phyloP scores from a whole-genome alignment of 2,113 vertebrate genomes.

The Lamprotornis superbus region DNA sequence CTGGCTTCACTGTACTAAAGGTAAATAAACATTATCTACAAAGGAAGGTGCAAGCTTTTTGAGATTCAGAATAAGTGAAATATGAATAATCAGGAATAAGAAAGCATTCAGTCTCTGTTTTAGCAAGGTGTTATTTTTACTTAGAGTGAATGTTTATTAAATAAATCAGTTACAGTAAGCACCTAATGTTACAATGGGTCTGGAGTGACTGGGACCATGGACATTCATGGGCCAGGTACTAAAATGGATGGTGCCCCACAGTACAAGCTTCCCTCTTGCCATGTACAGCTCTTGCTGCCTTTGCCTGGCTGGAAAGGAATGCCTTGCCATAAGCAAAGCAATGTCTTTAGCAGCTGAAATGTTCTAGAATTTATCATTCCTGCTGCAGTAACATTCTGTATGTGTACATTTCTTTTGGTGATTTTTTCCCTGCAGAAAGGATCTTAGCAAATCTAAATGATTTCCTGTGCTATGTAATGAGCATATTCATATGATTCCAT shows the following conservation, averaged over 20 bases:
- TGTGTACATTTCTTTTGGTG: background rate
- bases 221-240: accelerated
- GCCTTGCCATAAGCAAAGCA: background rate
- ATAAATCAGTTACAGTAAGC: background rate
- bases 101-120: background rate
- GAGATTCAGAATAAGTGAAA: background rate
- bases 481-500: background rate
- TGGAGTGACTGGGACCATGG: background rate
- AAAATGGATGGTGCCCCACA: background rate
- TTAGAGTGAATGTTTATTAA: background rate
- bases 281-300: background rate
- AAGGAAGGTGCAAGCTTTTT: background rate
- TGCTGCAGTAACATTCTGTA: background rate
- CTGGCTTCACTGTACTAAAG: background rate
- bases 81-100: background rate
- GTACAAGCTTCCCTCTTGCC: background rate
- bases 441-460: background rate
- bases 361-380: background rate
- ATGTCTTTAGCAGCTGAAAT: background rate
- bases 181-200: too few relatives aligned
- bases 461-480: background rate
- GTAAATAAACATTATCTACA: background rate
- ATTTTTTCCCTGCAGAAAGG: background rate
- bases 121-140: background rate
- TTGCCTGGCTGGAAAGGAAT: background rate